These are phyloP conservation scores for Strix uralensis DNA, from an alignment of 2,113 vertebrate species.

Conservation along the genomic window DNA sequence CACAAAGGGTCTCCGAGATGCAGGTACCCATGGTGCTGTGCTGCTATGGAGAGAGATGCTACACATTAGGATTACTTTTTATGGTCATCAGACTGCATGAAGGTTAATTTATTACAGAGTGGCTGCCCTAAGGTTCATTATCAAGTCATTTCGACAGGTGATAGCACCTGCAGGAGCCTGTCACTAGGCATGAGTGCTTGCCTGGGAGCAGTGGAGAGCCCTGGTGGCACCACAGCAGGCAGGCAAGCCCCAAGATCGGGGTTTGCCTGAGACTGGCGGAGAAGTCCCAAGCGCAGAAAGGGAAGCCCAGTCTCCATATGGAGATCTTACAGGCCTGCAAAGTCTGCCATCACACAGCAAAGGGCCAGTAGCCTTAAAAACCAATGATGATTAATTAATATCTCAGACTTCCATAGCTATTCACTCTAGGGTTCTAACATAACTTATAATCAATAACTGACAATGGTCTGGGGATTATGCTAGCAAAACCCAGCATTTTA, in stretches of 20 bases:
- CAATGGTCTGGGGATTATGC: neutral
- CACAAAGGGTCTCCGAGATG: neutral
- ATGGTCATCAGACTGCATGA: neutral
- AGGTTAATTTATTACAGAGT: neutral
- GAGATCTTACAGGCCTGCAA: neutral
- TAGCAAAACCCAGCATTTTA: neutral
- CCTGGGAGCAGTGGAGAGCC: neutral
- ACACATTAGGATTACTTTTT: accelerated
- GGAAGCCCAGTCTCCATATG: neutral
- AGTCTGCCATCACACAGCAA: neutral
- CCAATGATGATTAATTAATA: neutral
- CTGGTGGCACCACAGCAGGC: neutral
- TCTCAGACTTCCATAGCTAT: neutral
- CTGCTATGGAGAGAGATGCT: neutral
- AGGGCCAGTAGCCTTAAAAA: neutral
- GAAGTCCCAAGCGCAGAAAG: neutral
- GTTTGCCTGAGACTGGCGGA: neutral
- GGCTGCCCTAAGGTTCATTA: neutral
- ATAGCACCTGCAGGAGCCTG: neutral
- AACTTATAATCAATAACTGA: neutral
- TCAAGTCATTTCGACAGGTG: neutral
- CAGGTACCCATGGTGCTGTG: neutral
- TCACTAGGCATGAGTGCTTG: accelerated
- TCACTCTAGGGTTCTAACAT: neutral
- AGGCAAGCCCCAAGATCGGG: accelerated